phyloP scores from a whole-genome alignment of 2,888 invertebrate species.

The Acleris literana region DNA sequence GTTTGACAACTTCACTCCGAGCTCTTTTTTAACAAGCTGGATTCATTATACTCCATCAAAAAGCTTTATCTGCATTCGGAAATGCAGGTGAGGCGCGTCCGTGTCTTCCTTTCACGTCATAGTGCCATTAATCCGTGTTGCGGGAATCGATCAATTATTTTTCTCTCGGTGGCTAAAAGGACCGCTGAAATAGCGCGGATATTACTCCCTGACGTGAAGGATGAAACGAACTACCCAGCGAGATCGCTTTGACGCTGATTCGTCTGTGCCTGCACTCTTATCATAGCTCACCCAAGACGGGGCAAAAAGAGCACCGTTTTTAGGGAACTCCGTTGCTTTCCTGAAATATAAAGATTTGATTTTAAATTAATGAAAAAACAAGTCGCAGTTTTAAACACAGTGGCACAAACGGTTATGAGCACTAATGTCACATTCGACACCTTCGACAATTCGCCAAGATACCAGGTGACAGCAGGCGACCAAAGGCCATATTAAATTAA shows the following conservation, averaged over 20 bases:
- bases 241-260: slow-evolving; percentile 11
- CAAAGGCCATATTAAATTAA: too few relatives aligned
- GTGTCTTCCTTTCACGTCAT: slow-evolving; percentile 62
- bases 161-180: slow-evolving; percentile 73
- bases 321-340: too few relatives aligned
- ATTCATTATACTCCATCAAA: slow-evolving; percentile 32
- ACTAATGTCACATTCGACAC: too few relatives aligned
- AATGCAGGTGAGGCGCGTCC: slow-evolving; percentile 48
- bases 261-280: not conserved
- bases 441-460: too few relatives aligned
- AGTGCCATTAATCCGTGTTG: slow-evolving; percentile 62
- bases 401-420: too few relatives aligned
- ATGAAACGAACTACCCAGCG: slow-evolving; percentile 41
- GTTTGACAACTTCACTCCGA: too few relatives aligned
- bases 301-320: too few relatives aligned
- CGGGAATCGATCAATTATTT: slow-evolving; percentile 80
- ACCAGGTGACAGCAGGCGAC: too few relatives aligned
- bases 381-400: too few relatives aligned
- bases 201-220: slow-evolving; percentile 69
- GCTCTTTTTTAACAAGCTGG: too few relatives aligned
- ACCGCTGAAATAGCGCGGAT: slow-evolving; percentile 68
- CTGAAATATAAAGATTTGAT: too few relatives aligned
- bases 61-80: slow-evolving; percentile 41
- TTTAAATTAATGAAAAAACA: too few relatives aligned
- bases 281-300: not conserved